Conservation (phyloP, 1,140 invertebrate genomes). For the Trigoniulus corallinus region DNA sequence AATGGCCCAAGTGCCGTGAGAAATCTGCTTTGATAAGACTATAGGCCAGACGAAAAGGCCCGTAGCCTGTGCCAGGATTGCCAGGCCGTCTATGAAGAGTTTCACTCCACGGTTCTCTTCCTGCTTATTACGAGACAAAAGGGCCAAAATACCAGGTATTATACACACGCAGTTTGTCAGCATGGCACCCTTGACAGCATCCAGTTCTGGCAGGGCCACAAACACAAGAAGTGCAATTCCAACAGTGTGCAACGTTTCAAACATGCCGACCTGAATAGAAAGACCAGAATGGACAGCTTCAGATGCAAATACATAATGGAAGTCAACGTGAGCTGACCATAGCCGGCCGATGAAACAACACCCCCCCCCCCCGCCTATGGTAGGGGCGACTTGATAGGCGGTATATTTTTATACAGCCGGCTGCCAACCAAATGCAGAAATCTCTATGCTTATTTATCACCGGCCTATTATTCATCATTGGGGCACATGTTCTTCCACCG, state of each 20-base stretch:
- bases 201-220: conserved; percentile 69
- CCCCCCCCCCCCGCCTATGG: too few species aligned
- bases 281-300: not conserved
- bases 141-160: conserved; percentile 56
- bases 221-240: conserved; percentile 72
- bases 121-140: conserved; percentile 58
- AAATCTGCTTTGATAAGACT: conserved; percentile 20
- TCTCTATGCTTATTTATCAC: too few species aligned
- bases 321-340: conserved; percentile 39
- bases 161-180: conserved; percentile 84
- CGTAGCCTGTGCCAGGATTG: conserved; percentile 66
- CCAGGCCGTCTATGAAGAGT: conserved; percentile 48
- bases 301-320: conserved; percentile 48
- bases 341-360: not conserved
- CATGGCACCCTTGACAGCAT: conserved; percentile 83
- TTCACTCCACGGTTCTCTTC: conserved; percentile 62
- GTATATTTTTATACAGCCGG: too few species aligned
- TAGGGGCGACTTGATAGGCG: too few species aligned
- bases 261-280: conserved; percentile 29
- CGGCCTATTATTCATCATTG: too few species aligned
- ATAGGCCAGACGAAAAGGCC: conserved; percentile 80
- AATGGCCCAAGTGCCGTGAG: conserved; percentile 51
- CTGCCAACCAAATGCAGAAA: too few species aligned
- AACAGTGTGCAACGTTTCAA: conserved; percentile 71
- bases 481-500: too few species aligned